A percentile compares a stretch with the other conserved stretches of the same genome.
Conservation (phyloP, 2,888 invertebrate genomes). For the Platypus cylindrus region DNA sequence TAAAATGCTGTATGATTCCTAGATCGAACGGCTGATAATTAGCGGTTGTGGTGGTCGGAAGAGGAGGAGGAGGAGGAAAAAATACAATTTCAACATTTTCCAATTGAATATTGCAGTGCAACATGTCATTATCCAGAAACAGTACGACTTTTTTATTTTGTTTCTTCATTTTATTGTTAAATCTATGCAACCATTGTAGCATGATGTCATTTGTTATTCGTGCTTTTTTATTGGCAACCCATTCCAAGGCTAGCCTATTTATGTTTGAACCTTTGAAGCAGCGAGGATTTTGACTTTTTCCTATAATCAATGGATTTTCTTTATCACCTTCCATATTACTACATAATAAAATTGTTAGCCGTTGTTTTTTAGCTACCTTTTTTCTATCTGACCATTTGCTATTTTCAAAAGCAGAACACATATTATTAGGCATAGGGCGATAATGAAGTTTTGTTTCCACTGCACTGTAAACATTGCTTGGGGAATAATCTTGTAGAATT, state of each 20-base stretch:
- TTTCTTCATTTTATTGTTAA: constrained; percentile 5
- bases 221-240: no score
- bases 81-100: constrained; percentile 4
- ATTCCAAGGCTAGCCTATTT: no score
- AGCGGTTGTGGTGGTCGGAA: constrained; percentile 3
- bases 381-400: constrained; percentile 7
- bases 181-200: constrained; percentile 1
- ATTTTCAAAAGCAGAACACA: no score
- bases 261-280: no score
- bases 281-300: no score
- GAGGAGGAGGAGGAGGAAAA: no score
- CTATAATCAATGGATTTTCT: no score
- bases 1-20: constrained; percentile 3
- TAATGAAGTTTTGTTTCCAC: background rate
- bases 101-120: no score
- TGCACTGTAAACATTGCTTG: background rate
- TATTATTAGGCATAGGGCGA: constrained; percentile 2
- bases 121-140: constrained; percentile 7
- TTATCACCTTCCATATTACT: no score
- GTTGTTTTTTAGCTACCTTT: constrained; percentile 11
- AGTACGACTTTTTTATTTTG: constrained; percentile 5
- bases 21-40: constrained; percentile 1
- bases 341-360: constrained; percentile 13
- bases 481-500: background rate
- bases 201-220: no score